phyloP scores from a whole-genome alignment of 2,113 vertebrate genomes.

The Grammomys surdaster region DNA sequence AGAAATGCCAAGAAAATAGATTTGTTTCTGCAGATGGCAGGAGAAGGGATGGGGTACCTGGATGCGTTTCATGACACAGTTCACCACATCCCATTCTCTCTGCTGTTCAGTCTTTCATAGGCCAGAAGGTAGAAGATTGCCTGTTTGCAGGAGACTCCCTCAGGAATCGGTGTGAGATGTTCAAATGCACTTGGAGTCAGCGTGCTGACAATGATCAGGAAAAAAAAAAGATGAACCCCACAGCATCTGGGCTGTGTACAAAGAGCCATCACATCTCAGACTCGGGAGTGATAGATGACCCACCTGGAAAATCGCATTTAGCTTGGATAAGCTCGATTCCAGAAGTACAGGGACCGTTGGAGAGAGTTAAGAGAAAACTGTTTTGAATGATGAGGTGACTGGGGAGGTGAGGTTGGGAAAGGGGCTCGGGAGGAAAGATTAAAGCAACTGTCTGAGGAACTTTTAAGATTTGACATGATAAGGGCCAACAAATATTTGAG shows the following conservation, averaged over 20 bases:
- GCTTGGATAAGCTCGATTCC: slow-evolving; percentile 74
- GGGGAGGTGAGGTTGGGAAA: slow-evolving; percentile 52
- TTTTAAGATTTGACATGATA: slow-evolving; percentile 71
- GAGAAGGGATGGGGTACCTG: background rate
- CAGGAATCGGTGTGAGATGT: slow-evolving; percentile 56
- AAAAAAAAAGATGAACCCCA: slow-evolving; percentile 38
- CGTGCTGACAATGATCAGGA: slow-evolving; percentile 59
- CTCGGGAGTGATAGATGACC: slow-evolving; percentile 70
- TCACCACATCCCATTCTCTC: slow-evolving; percentile 27
- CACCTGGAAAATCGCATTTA: slow-evolving; percentile 78
- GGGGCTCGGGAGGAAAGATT: slow-evolving; percentile 62
- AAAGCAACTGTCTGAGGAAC: slow-evolving; percentile 67
- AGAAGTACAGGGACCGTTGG: slow-evolving; percentile 77
- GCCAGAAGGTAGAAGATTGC: background rate
- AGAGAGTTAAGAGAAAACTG: slow-evolving; percentile 72
- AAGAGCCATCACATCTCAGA: slow-evolving; percentile 67
- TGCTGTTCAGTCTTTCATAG: slow-evolving; percentile 12
- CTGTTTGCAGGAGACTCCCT: slow-evolving; percentile 52
- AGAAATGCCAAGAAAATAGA: slow-evolving; percentile 56
- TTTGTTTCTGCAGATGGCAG: slow-evolving; percentile 63
- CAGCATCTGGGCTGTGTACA: slow-evolving; percentile 40
- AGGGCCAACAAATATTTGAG: slow-evolving; percentile 68
- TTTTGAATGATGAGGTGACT: slow-evolving; percentile 73
- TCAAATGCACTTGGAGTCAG: slow-evolving; percentile 54
- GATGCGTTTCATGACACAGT: slow-evolving; percentile 4